Base-by-base conservation (phyloP, 2,888 invertebrate genomes). In the Hartigia nigra region DNA sequence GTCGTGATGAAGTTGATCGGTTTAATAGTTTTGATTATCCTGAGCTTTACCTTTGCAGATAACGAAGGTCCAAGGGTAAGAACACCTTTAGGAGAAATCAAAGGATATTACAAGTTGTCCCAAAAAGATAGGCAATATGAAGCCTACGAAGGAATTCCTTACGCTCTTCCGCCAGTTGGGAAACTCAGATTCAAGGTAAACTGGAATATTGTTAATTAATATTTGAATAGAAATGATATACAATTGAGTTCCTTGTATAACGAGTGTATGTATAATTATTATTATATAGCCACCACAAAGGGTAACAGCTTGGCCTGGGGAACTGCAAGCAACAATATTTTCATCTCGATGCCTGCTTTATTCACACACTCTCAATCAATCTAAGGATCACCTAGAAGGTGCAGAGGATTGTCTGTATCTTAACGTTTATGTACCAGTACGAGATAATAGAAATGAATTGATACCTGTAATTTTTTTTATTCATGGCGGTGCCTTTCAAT, bases 401-500 rank as follows among this genome's bases (percentile, higher is more conserved):
- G 70, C 83, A 11, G 86, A 86, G 77, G 86, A 85, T 70, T 86
- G 86, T 75, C 78, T 87, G 3, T 86, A 86, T 69, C 55, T 87
- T 12, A 86, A 86, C 75, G 81, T 86, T n/a, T 85, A 87, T 74
- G 84, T 80, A 11, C 55, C 76, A n/a, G 36, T 37, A 12, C 36
- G 74, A 31, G 69, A 76, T 35, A 9, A 35, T 35, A 35, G 35
- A 69, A 77, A 76, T 35, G 74, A 80, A 77, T 74, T 81, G n/a
- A 75, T 83, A 31, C 86, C 86, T 39, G 84, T 86, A 31, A 82
- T 86, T 39, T 81, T 86, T 79, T 84, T 79, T 76, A 85, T 86
- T 77, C 86, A 86, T 78, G 83, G 85, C 36, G 85, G 85, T 31
- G 83, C 83, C 31, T 86, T 86, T 89, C 95, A 95, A 94, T 95